Conservation (phyloP, 2,113 vertebrate species). For the Alligator sinensis region DNA sequence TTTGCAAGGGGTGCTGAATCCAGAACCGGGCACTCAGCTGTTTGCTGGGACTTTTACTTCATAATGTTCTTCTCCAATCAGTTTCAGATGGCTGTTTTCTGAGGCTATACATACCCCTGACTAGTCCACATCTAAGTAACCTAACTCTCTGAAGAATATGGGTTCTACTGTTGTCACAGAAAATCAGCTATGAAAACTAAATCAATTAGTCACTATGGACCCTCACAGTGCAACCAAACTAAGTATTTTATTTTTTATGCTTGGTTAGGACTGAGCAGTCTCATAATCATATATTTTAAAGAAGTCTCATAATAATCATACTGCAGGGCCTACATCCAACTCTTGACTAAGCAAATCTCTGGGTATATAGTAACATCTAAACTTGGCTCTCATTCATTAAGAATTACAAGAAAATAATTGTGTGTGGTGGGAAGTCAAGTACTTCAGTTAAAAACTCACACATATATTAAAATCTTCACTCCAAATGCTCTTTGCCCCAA, state of each 20-base stretch:
- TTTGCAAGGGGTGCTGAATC: no score
- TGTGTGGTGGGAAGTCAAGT: neutral
- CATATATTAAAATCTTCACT: neutral
- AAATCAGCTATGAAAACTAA: constrained; percentile 16
- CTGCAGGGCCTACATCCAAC: neutral
- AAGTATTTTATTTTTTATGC: neutral
- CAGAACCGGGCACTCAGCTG: no score
- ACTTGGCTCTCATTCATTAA: neutral
- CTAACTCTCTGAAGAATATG: no score
- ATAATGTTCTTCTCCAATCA: no score
- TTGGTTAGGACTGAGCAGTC: constrained; percentile 34
- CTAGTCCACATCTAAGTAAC: no score
- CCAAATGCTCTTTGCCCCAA: neutral
- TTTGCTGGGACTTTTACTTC: no score
- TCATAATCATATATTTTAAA: constrained; percentile 18
- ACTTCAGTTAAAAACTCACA: neutral
- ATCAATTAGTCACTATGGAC: constrained; percentile 27
- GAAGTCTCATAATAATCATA: neutral
- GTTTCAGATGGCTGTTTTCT: no score
- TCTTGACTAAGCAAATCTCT: neutral
- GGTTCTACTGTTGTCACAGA: neutral
- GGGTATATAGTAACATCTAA: neutral
- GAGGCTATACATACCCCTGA: no score
- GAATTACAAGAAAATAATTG: neutral
- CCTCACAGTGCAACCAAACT: neutral